Conservation (phyloP, 2,888 invertebrate species). For the Oeneis ivallda region DNA sequence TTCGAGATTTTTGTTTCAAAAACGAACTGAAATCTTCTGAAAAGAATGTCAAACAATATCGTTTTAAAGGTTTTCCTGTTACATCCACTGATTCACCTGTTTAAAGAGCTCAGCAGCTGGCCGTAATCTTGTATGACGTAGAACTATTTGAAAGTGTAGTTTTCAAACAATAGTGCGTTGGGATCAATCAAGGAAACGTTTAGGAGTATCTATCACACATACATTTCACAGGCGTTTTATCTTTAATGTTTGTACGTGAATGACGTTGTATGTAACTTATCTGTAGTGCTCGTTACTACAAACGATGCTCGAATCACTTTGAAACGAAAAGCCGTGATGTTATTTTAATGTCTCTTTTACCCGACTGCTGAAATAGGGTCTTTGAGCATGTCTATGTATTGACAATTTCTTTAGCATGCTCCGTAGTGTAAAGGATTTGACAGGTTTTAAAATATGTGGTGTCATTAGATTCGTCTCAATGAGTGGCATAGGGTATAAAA, state of each 20-base stretch:
- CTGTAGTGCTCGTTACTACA: constrained; percentile 3
- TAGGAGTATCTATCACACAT: constrained; percentile 37
- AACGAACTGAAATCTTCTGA: neutral
- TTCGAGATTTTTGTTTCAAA: neutral
- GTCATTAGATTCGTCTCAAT: too few species aligned
- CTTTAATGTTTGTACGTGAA: constrained; percentile 37
- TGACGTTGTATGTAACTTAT: constrained; percentile 4
- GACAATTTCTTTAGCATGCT: too few species aligned
- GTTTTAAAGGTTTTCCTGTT: neutral
- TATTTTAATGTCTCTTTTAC: constrained; percentile 12
- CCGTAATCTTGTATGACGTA: neutral
- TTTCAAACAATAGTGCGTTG: constrained; percentile 11
- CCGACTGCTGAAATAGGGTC: neutral
- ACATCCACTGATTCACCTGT: constrained; percentile 4
- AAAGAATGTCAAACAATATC: neutral
- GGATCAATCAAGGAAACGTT: constrained; percentile 19
- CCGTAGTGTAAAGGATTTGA: too few species aligned
- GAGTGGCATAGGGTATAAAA: too few species aligned
- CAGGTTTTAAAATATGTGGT: too few species aligned
- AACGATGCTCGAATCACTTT: constrained; percentile 4
- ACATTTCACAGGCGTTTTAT: constrained; percentile 49
- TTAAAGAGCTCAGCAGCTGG: constrained; percentile 10
- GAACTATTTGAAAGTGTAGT: constrained; percentile 3
- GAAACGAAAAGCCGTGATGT: neutral
- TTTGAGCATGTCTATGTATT: neutral